Percentiles rank a stretch among this genome's conserved stretches.
Conservation (phyloP, 2,113 vertebrate species). For the western clawed frog (Xenopus tropicalis) region UCB_Xtro_10.0 CM004446.2:8062501-8063000, state of each 20-base stretch:
- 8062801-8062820: constrained; percentile 24
- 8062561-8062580: no score
- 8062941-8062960: constrained; percentile 12
- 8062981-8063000: neutral
- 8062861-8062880: constrained; percentile 25
- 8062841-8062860: constrained; percentile 14
- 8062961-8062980: neutral
- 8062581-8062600: no score
- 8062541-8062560: no score
- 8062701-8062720: neutral
- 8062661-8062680: no score
- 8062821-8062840: constrained; percentile 19
- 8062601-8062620: no score
- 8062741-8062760: constrained; percentile 27
- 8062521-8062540: no score
- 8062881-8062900: constrained; percentile 4
- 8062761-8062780: constrained; percentile 35
- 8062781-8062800: constrained; percentile 14
- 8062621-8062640: no score
- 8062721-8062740: constrained; percentile 23
- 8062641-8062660: no score
- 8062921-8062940: constrained; percentile 16
- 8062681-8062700: neutral
- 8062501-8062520: no score
- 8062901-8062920: constrained; percentile 19